phyloP scores from a whole-genome alignment of 2,113 vertebrate genomes.

The Oreochromis aureus region DNA sequence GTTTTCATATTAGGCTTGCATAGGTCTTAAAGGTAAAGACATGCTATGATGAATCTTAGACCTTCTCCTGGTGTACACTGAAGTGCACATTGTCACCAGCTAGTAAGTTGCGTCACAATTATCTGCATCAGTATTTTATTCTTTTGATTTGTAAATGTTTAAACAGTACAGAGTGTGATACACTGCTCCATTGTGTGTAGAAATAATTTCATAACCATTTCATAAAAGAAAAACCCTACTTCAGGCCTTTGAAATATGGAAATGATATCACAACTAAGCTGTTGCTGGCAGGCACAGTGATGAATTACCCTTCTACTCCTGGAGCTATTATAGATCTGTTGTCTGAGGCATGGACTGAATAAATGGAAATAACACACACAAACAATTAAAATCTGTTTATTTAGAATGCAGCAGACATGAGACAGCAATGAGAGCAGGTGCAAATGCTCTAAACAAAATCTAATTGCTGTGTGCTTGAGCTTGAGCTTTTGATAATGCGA shows the following conservation, averaged over 20 bases:
- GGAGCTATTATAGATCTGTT: conserved; percentile 39
- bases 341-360: conserved; percentile 12
- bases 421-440: neutral
- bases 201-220: conserved; percentile 15
- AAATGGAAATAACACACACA: conserved; percentile 30
- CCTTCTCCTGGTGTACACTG: neutral
- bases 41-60: neutral
- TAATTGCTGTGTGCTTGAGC: neutral
- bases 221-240: neutral
- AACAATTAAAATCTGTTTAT: conserved; percentile 34
- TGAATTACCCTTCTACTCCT: conserved; percentile 32
- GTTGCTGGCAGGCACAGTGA: conserved; percentile 26
- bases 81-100: neutral
- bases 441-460: neutral
- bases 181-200: neutral
- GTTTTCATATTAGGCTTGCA: neutral
- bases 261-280: conserved; percentile 31
- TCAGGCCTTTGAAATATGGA: conserved; percentile 26
- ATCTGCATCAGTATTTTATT: neutral
- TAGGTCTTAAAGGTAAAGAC: neutral
- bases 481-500: neutral
- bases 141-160: conserved; percentile 15
- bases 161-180: neutral
- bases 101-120: neutral
- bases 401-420: conserved; percentile 8